Evolutionary conservation across 2,888 invertebrate genomes (phyloP), one percentile per base, ranked within the genome.

Genomic region (Agrotis puta): DNA sequence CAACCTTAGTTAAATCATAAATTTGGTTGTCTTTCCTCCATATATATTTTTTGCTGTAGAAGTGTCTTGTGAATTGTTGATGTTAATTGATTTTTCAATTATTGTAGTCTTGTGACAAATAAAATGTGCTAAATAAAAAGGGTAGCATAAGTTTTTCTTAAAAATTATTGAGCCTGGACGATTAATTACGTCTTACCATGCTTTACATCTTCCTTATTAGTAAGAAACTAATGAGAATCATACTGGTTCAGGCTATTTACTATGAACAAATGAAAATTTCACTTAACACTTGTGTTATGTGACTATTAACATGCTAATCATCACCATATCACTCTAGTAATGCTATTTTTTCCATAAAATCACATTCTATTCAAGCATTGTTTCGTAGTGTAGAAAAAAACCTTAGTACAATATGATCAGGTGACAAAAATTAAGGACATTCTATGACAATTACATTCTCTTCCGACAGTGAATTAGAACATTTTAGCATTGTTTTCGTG

Each of bases 341-440:
- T 24, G n/a, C 18, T 24, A 33, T 24, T 11, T n/a, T 27, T 6
- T 56, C 5, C 20, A 5, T 39, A 5, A 0, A 5, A 45, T 7
- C 2, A 48, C 18, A 2, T 9, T 6, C n/a, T n/a, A n/a, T n/a
- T n/a, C n/a, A n/a, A n/a, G n/a, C n/a, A n/a, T 14, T 70, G 13
- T 48, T 20, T 9, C 14, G 20, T 11, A n/a, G 16, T 24, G 43
- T 9, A 20, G 16, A 59, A 24, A 68, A 72, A 54, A 22, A 39
- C 39, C 16, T 6, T 22, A 47, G 56, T 72, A 72, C n/a, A 2
- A 11, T 43, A 16, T 47, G 70, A 74, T 84, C 83, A 83, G 83
- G 79, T 83, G 83, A 83, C 74, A 53, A 59, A 65, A 65, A 54
- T 70, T 67, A 59, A 13, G 57, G 50, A 51, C 62, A 47, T 70